phyloP scores from a whole-genome alignment of 2,113 vertebrate species.

The Dendropsophus ebraccatus region DNA sequence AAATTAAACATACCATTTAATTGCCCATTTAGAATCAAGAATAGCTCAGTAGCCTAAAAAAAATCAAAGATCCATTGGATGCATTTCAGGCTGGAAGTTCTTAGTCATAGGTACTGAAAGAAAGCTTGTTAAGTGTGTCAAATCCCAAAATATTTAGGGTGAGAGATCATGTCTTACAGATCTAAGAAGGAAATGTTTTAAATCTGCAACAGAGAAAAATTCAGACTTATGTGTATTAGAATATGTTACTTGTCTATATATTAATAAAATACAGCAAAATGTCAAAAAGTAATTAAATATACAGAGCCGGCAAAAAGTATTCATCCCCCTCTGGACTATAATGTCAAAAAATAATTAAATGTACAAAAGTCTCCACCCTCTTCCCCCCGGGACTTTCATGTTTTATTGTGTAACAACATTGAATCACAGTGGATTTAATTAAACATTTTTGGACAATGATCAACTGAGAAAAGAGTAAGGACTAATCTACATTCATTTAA shows the following conservation, averaged over 20 bases:
- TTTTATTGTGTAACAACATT: background rate
- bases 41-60: background rate
- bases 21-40: background rate
- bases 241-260: background rate
- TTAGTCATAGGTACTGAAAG: background rate
- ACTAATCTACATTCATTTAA: background rate
- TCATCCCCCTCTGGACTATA: background rate
- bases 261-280: background rate
- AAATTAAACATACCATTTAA: constrained; percentile 4
- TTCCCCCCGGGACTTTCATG: background rate
- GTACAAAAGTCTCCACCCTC: background rate
- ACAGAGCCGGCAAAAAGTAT: background rate
- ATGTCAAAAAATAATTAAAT: constrained; percentile 1
- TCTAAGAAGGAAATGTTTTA: background rate
- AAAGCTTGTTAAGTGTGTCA: background rate
- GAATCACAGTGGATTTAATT: background rate
- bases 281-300: background rate
- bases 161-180: background rate
- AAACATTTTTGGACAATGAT: background rate
- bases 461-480: background rate
- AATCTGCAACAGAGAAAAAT: background rate
- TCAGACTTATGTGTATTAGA: background rate
- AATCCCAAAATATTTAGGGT: background rate
- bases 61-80: background rate
- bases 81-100: background rate